Base-by-base conservation (phyloP, 30 jellyfish, hydroid and myxozoan species). In the Cassiopea xamachana region DNA sequence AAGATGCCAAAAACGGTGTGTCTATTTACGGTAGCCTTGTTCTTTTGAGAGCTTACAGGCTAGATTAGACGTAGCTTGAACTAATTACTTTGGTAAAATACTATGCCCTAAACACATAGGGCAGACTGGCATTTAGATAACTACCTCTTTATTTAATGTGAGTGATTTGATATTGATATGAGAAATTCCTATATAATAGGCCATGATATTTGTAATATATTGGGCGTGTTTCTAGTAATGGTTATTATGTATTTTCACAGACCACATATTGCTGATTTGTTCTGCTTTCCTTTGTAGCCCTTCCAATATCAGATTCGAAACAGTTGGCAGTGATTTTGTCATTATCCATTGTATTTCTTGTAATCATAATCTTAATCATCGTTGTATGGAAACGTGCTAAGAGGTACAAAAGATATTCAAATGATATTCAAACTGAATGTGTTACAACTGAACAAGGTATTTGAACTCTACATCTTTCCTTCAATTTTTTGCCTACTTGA, bases 301-400 rank as follows among this genome's bases (percentile, higher is more conserved):
- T 89, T 51, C 94, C 97, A 83, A 83, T 94, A 45, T 85, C 97
- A 19, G 97, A 89, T 73, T 79, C 96, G 18, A 89, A 83, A 49
- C 94, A 94, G 67, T 69, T 94, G 88, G 98, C 97, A 39, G 75
- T 94, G 51, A 87, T 94, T 18, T 68, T 94, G 62, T 83, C 98
- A 67, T 70, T 94, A 55, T 86, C 97, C 69, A 76, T 91, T 14
- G 87, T 90, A 44, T 83, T 94, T 67, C 75, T 94, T 44, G 79
- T 90, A 47, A 89, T 94, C 39, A 84, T 94, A 17, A 82, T 91
- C 74, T 87, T 93, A 44, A 94, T 91, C 3, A 79, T 90, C 46
- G 87, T 94, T 8, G 94, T 94, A 39, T 94, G 98, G 98, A 75
- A 91, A 92, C 76, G 92, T 45, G 55, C 93, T 9, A 84, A 90